A percentile compares a stretch with the other conserved stretches of the same genome.
Conservation (phyloP, 2,888 invertebrate species). For the Anorthoa munda region DNA sequence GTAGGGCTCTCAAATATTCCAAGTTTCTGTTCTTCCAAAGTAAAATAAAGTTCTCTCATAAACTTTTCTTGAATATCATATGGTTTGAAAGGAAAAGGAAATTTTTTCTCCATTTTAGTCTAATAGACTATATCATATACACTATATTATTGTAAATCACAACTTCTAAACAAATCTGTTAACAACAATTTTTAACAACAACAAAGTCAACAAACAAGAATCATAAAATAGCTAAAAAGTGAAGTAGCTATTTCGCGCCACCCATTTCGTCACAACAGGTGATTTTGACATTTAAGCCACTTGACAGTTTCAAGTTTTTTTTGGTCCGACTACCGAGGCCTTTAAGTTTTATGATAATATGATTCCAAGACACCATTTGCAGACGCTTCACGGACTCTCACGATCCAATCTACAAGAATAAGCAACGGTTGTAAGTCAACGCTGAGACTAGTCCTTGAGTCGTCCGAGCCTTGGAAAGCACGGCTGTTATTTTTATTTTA, state of each 20-base stretch:
- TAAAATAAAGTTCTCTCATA: constrained; percentile 95
- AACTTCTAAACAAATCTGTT: not conserved
- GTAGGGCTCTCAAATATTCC: constrained; percentile 99
- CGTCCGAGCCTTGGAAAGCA: too few relatives aligned
- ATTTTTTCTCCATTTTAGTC: constrained; percentile 77
- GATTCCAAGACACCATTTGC: too few relatives aligned
- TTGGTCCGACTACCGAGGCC: not conserved
- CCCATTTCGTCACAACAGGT: not conserved
- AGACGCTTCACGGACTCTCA: too few relatives aligned
- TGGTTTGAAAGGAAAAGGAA: constrained; percentile 97
- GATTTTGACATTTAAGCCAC: constrained; percentile 1
- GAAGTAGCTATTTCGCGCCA: constrained; percentile 12
- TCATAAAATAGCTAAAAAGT: not conserved
- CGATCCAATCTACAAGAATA: too few relatives aligned
- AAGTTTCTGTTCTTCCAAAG: constrained; percentile 94
- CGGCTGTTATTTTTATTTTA: too few relatives aligned
- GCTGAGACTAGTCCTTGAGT: too few relatives aligned
- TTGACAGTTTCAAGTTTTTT: not conserved
- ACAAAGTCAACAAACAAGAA: not conserved
- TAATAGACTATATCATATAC: too few relatives aligned
- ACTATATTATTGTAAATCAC: not conserved
- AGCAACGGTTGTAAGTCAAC: too few relatives aligned
- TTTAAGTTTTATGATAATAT: not conserved
- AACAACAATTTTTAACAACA: not conserved
- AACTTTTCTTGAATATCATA: constrained; percentile 97